Evolutionary conservation across 2,113 vertebrate species (phyloP), one percentile per base, ranked within the genome.

Genomic region (Panurus biarmicus): DNA sequence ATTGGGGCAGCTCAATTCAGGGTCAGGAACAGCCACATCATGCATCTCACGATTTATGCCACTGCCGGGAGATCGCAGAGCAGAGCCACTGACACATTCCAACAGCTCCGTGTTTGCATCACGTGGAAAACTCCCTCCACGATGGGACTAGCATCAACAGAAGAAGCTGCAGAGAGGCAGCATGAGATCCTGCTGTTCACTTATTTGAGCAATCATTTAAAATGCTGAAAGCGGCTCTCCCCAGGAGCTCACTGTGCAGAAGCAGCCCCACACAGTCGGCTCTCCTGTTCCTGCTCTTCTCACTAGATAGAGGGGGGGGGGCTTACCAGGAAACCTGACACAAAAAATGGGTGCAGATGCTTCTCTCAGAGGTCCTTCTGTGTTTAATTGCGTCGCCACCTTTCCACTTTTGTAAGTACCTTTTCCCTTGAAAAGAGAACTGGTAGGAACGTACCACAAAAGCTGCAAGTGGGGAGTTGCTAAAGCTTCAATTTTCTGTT

Each of bases 1-100:
- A 2, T 0, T 14, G 4, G 20, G n/a, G 31, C 5, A 6, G 36
- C 25, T 47, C 10, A 1, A 6, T 6, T 42, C 22, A 5, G 40
- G n/a, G 47, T 53, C 70, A 50, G 54, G 48, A 69, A 9, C 5
- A 36, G 8, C 17, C 19, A 15, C 10, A 11, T 3, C 5, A 38
- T n/a, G n/a, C n/a, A n/a, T n/a, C n/a, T n/a, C n/a, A n/a, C n/a
- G n/a, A n/a, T n/a, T n/a, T n/a, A n/a, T n/a, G 1, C 38, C 58
- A 5, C 40, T 6, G 35, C 53, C 4, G 5, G 33, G 33, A 65
- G 54, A 69, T 7, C 0, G 0, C 45, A 19, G 64, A 38, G n/a
- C 36, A 3, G 36, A 4, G 28, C n/a, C n/a, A n/a, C 48, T 64
- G 48, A 40, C 50, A 36, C 20, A 2, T 5, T 29, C 44, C 13